Percentiles rank a stretch among this genome's conserved stretches.
Conservation (phyloP, 2,888 invertebrate genomes). For the Toxonevra muliebris region DNA sequence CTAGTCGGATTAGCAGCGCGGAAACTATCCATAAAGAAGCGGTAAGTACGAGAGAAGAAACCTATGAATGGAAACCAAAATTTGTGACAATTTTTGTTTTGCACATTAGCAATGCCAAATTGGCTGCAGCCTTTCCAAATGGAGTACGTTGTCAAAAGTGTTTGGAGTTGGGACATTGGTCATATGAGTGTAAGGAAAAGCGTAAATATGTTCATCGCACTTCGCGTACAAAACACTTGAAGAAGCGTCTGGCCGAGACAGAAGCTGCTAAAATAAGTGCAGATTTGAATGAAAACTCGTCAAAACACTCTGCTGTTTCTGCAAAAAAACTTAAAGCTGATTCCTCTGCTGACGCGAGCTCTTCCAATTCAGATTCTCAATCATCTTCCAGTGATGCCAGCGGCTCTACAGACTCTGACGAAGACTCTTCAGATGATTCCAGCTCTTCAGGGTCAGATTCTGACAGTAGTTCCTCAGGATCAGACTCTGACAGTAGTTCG, state of each 20-base stretch:
- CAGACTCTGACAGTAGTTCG: conserved; percentile 27
- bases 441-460: conserved; percentile 47
- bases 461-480: conserved; percentile 21
- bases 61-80: neutral
- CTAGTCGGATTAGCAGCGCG: conserved; percentile 60
- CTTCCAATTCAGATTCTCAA: conserved; percentile 44
- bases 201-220: conserved; percentile 86
- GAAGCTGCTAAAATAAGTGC: conserved; percentile 29
- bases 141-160: conserved; percentile 92
- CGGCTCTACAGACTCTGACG: conserved; percentile 51
- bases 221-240: conserved; percentile 83
- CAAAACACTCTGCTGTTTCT: conserved; percentile 31
- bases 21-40: conserved; percentile 60
- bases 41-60: conserved; percentile 45
- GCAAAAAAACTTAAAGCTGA: conserved; percentile 31
- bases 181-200: conserved; percentile 88
- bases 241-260: conserved; percentile 69
- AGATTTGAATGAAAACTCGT: conserved; percentile 35
- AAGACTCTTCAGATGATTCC: conserved; percentile 51
- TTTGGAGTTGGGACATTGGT: conserved; percentile 92
- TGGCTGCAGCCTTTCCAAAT: conserved; percentile 75
- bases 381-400: conserved; percentile 49
- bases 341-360: conserved; percentile 37
- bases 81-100: neutral
- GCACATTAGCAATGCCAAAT: conserved; percentile 68